Evolutionary conservation across 2,888 invertebrate species (phyloP), one percentile per base, ranked within the genome.

Genomic region (Litoditis marina): DNA sequence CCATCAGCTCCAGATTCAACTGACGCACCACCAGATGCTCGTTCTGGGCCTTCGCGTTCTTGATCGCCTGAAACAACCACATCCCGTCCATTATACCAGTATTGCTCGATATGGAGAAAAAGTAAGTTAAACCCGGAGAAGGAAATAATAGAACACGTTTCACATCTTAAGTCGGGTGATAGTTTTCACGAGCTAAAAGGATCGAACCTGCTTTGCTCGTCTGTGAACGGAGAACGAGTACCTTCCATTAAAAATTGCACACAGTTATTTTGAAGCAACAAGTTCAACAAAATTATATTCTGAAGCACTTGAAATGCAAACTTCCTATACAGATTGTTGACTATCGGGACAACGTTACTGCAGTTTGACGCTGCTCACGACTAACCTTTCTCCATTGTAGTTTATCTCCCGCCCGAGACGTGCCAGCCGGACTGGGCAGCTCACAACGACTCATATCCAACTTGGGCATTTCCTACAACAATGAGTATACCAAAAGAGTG

Each of bases 371-470:
- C n/a, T n/a, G n/a, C n/a, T n/a, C 19, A 44, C 3, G 3, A 3
- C 66, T 32, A 11, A 76, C 77, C 60, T 76, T 77, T 19, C 66
- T 65, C 80, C 80, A 80, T 32, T 77, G 66, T 28, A 68, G 62
- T 49, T 74, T 69, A 55, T 80, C 79, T n/a, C 67, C 63, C 30
- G 72, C 69, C 32, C 69, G 66, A 7, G 66, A 63, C 3, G 77
- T 71, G 27, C 73, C 73, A 7, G 75, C 69, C 0, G 80, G 80
- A 27, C 74, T 67, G 22, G 79, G 79, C n/a, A 80, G 63, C 42
- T 80, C 79, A 53, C 78, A 80, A 27, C 80, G 68, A n/a, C 64
- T 60, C 73, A 80, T 74, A 58, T 80, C 79, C 61, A 80, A 49
- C 58, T 79, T 77, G n/a, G 63, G 61, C 76, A 80, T 75, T 57